Percentiles rank a stretch among this genome's conserved stretches.
These are phyloP conservation scores for Netelia inedita DNA, from an alignment of 2,888 invertebrate species.

Conservation along the genomic window DNA sequence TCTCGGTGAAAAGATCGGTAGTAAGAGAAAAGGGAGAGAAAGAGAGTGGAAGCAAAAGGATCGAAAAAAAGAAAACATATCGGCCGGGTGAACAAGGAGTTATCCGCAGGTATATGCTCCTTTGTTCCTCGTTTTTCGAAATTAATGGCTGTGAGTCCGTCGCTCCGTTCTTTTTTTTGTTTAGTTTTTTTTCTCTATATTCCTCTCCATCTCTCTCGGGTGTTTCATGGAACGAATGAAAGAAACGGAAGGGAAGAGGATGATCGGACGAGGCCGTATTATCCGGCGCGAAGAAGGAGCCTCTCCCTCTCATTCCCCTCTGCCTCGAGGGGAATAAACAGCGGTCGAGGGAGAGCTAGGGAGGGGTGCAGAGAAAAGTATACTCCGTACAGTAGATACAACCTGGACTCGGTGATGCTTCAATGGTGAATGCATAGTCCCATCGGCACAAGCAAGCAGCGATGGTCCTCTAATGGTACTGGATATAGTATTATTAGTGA, in stretches of 20 bases:
- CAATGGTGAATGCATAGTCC: slow-evolving; percentile 33
- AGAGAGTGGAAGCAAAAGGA: slow-evolving; percentile 41
- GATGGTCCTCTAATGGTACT: slow-evolving; percentile 37
- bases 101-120: slow-evolving; percentile 78
- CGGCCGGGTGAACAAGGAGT: slow-evolving; percentile 62
- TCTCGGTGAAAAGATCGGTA: slow-evolving; percentile 44
- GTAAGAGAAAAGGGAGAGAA: slow-evolving; percentile 40
- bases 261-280: slow-evolving; percentile 54
- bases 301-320: slow-evolving; percentile 4
- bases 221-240: slow-evolving; percentile 37
- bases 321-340: slow-evolving; percentile 54
- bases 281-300: slow-evolving; percentile 52
- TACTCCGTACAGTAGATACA: slow-evolving; percentile 24
- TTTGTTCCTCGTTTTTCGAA: slow-evolving; percentile 83
- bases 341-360: slow-evolving; percentile 1
- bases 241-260: slow-evolving; percentile 56
- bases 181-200: slow-evolving; percentile 33
- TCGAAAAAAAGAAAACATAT: slow-evolving; percentile 54
- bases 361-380: slow-evolving; percentile 33
- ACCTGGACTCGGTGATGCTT: slow-evolving; percentile 34
- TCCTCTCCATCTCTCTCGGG: slow-evolving; percentile 54
- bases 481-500: slow-evolving; percentile 48
- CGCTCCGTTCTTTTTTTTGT: slow-evolving; percentile 15
- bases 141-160: slow-evolving; percentile 79
- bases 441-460: slow-evolving; percentile 42